Conservation (phyloP, 2,888 invertebrate species). For the Panopea generosa region DNA sequence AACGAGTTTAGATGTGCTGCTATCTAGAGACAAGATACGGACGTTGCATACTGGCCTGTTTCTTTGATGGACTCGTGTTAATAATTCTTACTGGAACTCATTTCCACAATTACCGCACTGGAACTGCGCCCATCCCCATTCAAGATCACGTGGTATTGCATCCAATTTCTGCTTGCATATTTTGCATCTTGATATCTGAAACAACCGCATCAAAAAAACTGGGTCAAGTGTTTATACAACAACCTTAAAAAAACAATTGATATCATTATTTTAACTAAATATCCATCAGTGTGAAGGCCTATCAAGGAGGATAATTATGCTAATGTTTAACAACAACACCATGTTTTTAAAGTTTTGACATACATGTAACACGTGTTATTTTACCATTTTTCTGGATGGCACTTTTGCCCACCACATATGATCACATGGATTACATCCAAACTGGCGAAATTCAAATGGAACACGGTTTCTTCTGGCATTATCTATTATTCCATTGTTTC, state of each 20-base stretch:
- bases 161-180: constrained; percentile 24
- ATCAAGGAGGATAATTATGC: no score
- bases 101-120: constrained; percentile 29
- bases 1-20: no score
- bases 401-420: constrained; percentile 56
- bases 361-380: no score
- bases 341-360: no score
- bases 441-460: constrained; percentile 38
- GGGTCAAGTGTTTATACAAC: no score
- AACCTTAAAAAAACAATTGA: no score
- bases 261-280: no score
- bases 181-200: constrained; percentile 39
- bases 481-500: constrained; percentile 13
- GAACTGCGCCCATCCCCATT: constrained; percentile 54
- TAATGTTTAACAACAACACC: no score
- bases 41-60: no score
- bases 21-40: no score
- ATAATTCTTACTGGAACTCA: constrained; percentile 42
- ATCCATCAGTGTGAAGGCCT: no score
- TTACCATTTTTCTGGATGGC: constrained; percentile 46
- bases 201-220: background rate
- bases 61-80: no score
- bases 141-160: constrained; percentile 33
- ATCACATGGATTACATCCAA: constrained; percentile 45
- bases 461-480: background rate